A percentile compares a stretch with the other conserved stretches of the same genome.
Evolutionary conservation across 1,140 invertebrate genomes (phyloP).

Genomic region (Drosophila sechellia): DNA sequence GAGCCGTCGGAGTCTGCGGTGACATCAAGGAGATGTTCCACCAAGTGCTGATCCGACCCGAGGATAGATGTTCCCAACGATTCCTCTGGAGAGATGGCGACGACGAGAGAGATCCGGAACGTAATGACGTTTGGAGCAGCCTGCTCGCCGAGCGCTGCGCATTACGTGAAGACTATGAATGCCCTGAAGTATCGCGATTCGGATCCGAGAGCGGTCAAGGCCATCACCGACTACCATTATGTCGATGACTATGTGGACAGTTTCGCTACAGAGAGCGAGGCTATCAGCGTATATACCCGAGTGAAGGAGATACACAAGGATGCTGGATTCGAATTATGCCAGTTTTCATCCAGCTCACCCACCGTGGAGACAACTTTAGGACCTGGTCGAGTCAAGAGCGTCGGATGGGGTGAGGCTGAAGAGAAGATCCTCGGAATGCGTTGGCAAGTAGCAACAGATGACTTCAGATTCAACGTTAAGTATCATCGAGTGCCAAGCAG

Average conservation of each 20-base stretch:
- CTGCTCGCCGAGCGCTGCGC: neutral
- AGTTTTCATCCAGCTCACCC: constrained; percentile 4
- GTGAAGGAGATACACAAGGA: constrained; percentile 8
- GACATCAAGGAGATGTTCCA: neutral
- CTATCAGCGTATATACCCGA: neutral
- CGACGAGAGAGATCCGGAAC: neutral
- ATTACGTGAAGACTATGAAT: constrained; percentile 5
- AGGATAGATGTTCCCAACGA: neutral
- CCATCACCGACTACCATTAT: no score
- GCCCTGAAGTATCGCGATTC: neutral
- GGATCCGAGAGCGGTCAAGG: neutral
- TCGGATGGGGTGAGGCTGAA: neutral
- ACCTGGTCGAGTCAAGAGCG: neutral
- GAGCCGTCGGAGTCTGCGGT: neutral
- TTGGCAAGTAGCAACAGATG: neutral
- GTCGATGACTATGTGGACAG: neutral
- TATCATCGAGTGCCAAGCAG: constrained; percentile 3
- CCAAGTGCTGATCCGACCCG: constrained; percentile 1
- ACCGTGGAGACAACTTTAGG: neutral
- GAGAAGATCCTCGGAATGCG: constrained; percentile 1
- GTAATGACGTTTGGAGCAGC: neutral
- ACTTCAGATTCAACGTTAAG: constrained; percentile 2
- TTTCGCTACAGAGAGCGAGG: neutral
- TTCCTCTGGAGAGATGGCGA: constrained; percentile 1
- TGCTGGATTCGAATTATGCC: no score